Evolutionary conservation across 2,797 vertebrate species (phyloP).

Genomic region (Natrix natrix): DNA sequence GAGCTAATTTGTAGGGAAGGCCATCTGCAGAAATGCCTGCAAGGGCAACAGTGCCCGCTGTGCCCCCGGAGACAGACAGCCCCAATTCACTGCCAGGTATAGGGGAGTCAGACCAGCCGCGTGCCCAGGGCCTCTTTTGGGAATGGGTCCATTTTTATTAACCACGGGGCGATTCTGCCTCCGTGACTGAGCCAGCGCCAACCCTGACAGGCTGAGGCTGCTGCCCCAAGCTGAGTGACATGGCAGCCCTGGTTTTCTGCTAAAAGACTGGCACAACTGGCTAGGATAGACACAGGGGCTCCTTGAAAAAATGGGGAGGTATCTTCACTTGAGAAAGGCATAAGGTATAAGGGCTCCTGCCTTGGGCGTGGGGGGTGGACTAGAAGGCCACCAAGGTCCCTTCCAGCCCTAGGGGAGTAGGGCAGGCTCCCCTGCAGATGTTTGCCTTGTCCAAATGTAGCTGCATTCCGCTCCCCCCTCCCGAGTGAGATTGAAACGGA

Average conservation of each 20-base stretch:
- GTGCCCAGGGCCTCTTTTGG: background rate
- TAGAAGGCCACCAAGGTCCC: background rate
- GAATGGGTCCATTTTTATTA: background rate
- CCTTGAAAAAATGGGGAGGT: background rate
- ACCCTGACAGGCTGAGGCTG: background rate
- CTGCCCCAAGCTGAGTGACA: background rate
- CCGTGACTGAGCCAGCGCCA: background rate
- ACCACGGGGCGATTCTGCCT: background rate
- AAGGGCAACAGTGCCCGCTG: background rate
- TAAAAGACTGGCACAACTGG: background rate
- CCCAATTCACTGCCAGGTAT: background rate
- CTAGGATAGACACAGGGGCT: background rate
- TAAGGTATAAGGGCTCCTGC: background rate
- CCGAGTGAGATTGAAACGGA: background rate
- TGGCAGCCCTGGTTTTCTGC: background rate
- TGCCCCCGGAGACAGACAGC: background rate
- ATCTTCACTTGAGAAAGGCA: background rate
- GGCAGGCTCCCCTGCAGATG: background rate
- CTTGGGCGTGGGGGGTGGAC: background rate
- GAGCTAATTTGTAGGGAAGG: background rate
- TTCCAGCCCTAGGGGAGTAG: background rate
- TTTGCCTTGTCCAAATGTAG: background rate
- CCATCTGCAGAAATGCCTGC: background rate
- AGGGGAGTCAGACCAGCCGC: background rate
- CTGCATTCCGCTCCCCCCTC: constrained; percentile 71